Conservation (phyloP, 2,113 vertebrate species). For the Shinisaurus crocodilurus region DNA sequence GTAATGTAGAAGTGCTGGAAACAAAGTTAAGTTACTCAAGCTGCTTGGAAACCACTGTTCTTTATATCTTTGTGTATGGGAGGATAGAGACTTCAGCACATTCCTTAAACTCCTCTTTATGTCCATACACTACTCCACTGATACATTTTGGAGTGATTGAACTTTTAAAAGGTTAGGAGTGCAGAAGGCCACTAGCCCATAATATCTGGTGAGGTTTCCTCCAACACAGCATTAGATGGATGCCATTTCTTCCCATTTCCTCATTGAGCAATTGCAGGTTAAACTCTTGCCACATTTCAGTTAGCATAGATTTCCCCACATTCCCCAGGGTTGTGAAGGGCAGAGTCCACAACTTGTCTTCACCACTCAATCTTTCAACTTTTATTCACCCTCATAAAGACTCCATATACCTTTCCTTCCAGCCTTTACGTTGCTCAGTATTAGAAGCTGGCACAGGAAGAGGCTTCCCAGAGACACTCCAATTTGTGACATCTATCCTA, state of each 20-base stretch:
- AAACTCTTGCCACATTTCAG: neutral
- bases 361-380: neutral
- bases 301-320: neutral
- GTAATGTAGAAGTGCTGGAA: neutral
- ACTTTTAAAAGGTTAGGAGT: neutral
- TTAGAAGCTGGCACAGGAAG: neutral
- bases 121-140: neutral
- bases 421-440: neutral
- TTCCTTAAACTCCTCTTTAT: too few species aligned
- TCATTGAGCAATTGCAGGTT: neutral
- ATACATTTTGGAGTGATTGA: neutral
- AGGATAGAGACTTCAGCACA: neutral
- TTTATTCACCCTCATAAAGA: neutral
- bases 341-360: neutral
- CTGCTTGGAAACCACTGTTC: neutral
- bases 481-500: neutral
- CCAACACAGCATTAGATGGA: neutral
- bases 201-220: neutral
- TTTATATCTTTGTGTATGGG: neutral
- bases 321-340: too few species aligned
- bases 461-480: neutral
- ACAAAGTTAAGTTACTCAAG: neutral
- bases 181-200: neutral
- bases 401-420: neutral
- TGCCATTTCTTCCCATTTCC: neutral